phyloP scores from a whole-genome alignment of 2,113 vertebrate species.

The Apus apus region DNA sequence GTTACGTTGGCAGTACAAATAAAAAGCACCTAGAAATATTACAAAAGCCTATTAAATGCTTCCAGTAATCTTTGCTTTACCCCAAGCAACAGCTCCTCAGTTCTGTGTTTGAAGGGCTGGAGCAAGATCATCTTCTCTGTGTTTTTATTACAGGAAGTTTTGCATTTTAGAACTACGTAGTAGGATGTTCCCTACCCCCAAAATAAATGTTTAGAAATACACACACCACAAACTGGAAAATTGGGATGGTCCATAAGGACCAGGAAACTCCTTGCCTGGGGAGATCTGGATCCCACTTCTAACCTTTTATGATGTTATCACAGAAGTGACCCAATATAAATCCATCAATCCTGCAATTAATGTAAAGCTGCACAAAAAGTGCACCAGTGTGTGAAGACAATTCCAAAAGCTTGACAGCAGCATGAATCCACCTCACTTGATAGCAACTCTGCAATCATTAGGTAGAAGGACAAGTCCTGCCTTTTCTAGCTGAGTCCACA shows the following conservation, averaged over 20 bases:
- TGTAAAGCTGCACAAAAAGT: not conserved
- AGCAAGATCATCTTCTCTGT: not conserved
- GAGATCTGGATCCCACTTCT: not conserved
- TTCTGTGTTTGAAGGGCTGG: not conserved
- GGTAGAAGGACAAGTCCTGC: not conserved
- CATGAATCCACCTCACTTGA: not conserved
- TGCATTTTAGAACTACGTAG: not conserved
- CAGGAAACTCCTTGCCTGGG: not conserved
- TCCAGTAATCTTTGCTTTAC: not conserved
- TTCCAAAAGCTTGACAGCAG: not conserved
- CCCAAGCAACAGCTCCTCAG: not conserved
- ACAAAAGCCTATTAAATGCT: not conserved
- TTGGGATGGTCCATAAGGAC: accelerated
- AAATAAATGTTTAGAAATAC: not conserved
- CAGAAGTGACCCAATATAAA: not conserved
- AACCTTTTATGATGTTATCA: not conserved
- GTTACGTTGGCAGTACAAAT: conserved; percentile 96
- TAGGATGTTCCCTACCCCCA: not conserved
- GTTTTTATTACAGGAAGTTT: not conserved
- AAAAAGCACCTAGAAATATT: conserved; percentile 85
- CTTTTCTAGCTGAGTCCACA: not conserved
- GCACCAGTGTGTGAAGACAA: not conserved
- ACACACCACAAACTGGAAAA: not conserved
- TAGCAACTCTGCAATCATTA: not conserved
- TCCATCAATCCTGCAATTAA: not conserved